Base-by-base conservation (phyloP, 2,888 invertebrate genomes). In the Orchesellides sinensis region DNA sequence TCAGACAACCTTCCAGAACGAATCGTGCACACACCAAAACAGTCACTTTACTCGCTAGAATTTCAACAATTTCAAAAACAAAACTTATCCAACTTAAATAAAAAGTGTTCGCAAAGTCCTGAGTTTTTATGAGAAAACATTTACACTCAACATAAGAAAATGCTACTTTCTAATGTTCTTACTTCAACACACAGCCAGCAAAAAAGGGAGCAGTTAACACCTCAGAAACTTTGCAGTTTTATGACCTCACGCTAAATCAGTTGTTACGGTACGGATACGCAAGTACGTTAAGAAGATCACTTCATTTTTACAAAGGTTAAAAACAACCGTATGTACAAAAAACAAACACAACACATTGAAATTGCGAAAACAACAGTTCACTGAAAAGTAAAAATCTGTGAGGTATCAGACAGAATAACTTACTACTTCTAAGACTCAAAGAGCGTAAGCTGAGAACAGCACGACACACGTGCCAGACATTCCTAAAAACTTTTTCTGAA, bases 401-500 rank as follows among this genome's bases (percentile, higher is more conserved):
- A 54, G 23, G 23, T 54, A 8, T 54, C 52, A 23, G 56, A 21
- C 32, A n/a, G 56, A 70, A 54, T 19, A 54, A 12, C n/a, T 19
- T 21, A 14, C 54, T 19, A 23, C 19, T 40, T 69, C 21, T 21
- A 23, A n/a, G n/a, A 40, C 10, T n/a, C 52, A 5, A 49, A 10
- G 21, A 54, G 10, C 10, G 8, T 47, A 47, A 8, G 8, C 17
- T n/a, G 47, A 47, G 66, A 66, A 27, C 19, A 6, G 29, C 23
- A 68, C 69, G 69, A 69, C 70, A 72, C 72, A 72, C 72, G 72
- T 72, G 72, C 72, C 72, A 72, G 61, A 72, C 72, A 72, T 72
- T 72, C 72, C 72, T 47, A 40, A 59, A 56, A 72, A 72, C 56
- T 72, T 72, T 72, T 59, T 47, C 54, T 23, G 49, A 54, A 54